Conservation (phyloP, 2,888 invertebrate species). For the Bombylius major region DNA sequence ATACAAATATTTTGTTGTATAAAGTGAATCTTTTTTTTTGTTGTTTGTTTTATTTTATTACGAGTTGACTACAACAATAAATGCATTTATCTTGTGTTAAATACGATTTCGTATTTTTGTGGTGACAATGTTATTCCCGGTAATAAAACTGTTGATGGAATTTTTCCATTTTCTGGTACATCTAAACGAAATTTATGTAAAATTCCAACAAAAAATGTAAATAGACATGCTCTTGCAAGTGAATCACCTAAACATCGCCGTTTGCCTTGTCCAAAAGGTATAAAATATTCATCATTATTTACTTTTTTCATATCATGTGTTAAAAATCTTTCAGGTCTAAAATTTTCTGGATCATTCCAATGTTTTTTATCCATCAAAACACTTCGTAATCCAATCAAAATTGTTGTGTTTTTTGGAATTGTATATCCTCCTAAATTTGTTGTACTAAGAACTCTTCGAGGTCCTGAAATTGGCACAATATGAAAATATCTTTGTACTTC, state of each 20-base stretch:
- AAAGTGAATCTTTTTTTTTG: too few relatives aligned
- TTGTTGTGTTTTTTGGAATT: slow-evolving; percentile 42
- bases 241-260: slow-evolving; percentile 53
- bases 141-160: slow-evolving; percentile 36
- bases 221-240: slow-evolving; percentile 47
- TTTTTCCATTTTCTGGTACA: slow-evolving; percentile 30
- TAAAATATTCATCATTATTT: slow-evolving; percentile 29
- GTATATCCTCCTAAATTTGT: slow-evolving; percentile 43
- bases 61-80: too few relatives aligned
- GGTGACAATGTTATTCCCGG: slow-evolving; percentile 46
- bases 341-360: slow-evolving; percentile 49
- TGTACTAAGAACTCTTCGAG: slow-evolving; percentile 41
- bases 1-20: too few relatives aligned
- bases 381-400: slow-evolving; percentile 42
- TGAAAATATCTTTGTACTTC: slow-evolving; percentile 45
- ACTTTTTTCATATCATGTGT: slow-evolving; percentile 24
- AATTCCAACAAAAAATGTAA: slow-evolving; percentile 47
- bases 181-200: slow-evolving; percentile 43
- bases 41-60: too few relatives aligned
- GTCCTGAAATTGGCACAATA: slow-evolving; percentile 44
- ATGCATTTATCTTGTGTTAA: slow-evolving; percentile 17
- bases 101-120: slow-evolving; percentile 40
- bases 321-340: slow-evolving; percentile 53
- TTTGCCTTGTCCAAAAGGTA: slow-evolving; percentile 41
- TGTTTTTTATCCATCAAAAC: slow-evolving; percentile 43